These are phyloP conservation scores for Procambarus virginalis DNA, from an alignment of 1,140 invertebrate species.

Conservation along the genomic window DNA sequence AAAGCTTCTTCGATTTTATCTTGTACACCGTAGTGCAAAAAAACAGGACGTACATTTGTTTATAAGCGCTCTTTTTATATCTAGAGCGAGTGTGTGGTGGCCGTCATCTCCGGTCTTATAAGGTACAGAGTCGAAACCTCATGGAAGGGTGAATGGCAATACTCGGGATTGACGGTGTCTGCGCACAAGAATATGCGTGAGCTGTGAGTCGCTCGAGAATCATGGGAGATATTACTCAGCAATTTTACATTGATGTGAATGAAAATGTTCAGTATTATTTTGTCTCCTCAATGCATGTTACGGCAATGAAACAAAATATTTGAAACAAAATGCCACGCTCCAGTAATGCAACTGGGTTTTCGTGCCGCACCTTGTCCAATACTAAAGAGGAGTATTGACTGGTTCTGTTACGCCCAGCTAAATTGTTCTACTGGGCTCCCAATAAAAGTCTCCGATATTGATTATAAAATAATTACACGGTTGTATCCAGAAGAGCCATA, in stretches of 20 bases:
- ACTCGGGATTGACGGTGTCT: neutral
- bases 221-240: too few species aligned
- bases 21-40: neutral
- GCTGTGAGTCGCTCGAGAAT: too few species aligned
- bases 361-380: neutral
- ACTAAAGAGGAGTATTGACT: neutral
- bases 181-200: too few species aligned
- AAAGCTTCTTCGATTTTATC: neutral
- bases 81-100: neutral
- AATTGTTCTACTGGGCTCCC: constrained; percentile 16
- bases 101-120: neutral
- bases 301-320: neutral
- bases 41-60: neutral
- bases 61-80: neutral
- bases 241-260: too few species aligned
- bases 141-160: neutral
- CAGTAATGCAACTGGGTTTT: neutral
- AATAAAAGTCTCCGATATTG: constrained; percentile 34
- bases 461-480: constrained; percentile 35
- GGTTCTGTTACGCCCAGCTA: neutral
- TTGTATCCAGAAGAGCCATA: constrained; percentile 27
- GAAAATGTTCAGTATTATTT: too few species aligned
- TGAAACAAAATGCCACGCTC: neutral
- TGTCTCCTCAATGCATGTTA: neutral
- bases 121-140: neutral